phyloP scores from a whole-genome alignment of 2,113 vertebrate genomes.

The Dolichotis patagonum region DNA sequence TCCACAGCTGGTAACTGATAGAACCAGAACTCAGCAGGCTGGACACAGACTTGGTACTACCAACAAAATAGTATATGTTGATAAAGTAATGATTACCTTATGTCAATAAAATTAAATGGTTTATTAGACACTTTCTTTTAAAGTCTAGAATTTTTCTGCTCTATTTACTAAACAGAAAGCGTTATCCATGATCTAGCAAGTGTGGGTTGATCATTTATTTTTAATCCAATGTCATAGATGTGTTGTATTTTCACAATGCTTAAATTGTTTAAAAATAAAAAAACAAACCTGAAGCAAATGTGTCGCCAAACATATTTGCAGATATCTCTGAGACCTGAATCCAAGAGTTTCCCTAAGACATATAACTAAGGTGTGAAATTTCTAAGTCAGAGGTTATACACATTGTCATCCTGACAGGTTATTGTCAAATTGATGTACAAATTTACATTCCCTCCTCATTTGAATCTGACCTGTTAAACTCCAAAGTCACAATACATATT shows the following conservation, averaged over 20 bases:
- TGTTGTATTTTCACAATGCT: conserved; percentile 53
- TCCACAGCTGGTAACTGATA: neutral
- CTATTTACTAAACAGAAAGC: conserved; percentile 9
- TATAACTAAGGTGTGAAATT: neutral
- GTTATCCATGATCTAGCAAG: neutral
- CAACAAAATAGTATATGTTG: neutral
- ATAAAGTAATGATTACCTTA: neutral
- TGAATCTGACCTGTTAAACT: neutral
- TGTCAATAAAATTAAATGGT: neutral
- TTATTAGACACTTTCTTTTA: conserved; percentile 50
- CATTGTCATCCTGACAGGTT: neutral
- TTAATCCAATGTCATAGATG: neutral
- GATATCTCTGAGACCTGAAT: neutral
- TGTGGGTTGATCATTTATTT: conserved; percentile 1
- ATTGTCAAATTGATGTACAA: neutral
- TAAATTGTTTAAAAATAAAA: conserved; percentile 52
- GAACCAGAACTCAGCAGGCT: neutral
- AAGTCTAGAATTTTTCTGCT: neutral
- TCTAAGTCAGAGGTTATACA: neutral
- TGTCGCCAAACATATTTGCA: neutral
- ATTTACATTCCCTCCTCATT: neutral
- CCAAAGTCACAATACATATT: neutral
- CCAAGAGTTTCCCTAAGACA: neutral
- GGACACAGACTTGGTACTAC: neutral
- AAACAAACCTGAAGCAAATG: neutral